Evolutionary conservation across 2,888 invertebrate species (phyloP).

Genomic region (Ceriagrion tenellum): DNA sequence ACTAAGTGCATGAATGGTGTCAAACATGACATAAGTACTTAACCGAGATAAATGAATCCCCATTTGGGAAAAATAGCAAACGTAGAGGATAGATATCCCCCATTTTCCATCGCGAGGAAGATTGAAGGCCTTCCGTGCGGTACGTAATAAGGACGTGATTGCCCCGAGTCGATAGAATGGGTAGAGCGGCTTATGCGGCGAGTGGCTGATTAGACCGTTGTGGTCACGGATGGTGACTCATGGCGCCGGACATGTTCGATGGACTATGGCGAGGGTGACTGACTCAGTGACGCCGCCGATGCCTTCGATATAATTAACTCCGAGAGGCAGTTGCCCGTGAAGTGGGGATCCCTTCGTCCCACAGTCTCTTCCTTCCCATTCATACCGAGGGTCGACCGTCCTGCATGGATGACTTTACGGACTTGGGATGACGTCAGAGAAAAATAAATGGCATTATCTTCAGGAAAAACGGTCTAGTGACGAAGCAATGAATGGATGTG

Average conservation of each 20-base stretch:
- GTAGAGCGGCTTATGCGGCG: neutral
- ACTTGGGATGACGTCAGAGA: slow-evolving; percentile 15
- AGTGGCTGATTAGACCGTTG: slow-evolving; percentile 45
- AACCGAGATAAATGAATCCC: neutral
- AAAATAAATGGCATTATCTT: slow-evolving; percentile 17
- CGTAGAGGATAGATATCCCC: neutral
- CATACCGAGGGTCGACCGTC: slow-evolving; percentile 26
- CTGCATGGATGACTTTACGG: neutral
- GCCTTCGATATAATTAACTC: slow-evolving; percentile 56
- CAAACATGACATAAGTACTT: slow-evolving; percentile 53
- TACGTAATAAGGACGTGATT: slow-evolving; percentile 42
- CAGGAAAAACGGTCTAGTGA: slow-evolving; percentile 14
- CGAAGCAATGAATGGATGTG: neutral
- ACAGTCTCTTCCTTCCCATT: neutral
- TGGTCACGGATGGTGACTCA: slow-evolving; percentile 58
- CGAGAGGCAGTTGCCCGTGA: slow-evolving; percentile 51
- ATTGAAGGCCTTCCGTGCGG: slow-evolving; percentile 50
- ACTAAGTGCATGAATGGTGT: neutral
- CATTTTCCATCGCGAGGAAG: slow-evolving; percentile 32
- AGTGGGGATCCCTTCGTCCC: neutral
- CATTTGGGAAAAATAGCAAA: slow-evolving; percentile 6
- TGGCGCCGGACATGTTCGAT: slow-evolving; percentile 61
- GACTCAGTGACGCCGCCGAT: slow-evolving; percentile 18
- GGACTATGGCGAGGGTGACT: slow-evolving; percentile 59
- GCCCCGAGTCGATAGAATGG: slow-evolving; percentile 15